A percentile compares a stretch with the other conserved stretches of the same genome.
phyloP scores from a whole-genome alignment of 2,888 invertebrate species.

The Caenorhabditis imperialis region DNA sequence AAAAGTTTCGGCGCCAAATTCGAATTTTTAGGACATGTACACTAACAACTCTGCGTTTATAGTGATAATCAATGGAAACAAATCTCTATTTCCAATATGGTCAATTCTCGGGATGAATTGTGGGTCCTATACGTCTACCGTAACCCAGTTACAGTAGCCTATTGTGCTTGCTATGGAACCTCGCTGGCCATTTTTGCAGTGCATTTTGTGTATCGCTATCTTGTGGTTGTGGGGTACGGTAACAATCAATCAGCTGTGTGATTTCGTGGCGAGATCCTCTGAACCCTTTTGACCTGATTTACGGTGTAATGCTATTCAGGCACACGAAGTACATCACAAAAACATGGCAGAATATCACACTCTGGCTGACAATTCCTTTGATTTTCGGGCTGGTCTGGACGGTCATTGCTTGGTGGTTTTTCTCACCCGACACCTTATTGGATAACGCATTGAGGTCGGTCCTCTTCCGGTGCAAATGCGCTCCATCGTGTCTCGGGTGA shows the following conservation, averaged over 20 bases:
- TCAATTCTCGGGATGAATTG: background rate
- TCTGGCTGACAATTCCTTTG: background rate
- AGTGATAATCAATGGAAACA: background rate
- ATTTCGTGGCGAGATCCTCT: too few relatives aligned
- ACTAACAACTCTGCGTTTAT: background rate
- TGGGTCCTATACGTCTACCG: background rate
- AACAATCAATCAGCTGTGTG: too few relatives aligned
- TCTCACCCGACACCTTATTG: constrained; percentile 1
- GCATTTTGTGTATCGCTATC: constrained; percentile 14
- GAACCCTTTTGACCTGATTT: too few relatives aligned
- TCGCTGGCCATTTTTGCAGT: constrained; percentile 14
- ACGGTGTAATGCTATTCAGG: too few relatives aligned
- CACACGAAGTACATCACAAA: background rate
- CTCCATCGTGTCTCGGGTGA: too few relatives aligned
- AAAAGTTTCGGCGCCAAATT: too few relatives aligned
- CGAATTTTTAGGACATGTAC: constrained; percentile 12
- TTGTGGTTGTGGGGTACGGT: constrained; percentile 1
- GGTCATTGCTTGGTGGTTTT: background rate
- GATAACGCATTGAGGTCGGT: background rate
- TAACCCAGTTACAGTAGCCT: background rate
- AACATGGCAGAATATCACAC: background rate
- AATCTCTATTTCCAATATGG: background rate
- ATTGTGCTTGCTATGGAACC: constrained; percentile 5
- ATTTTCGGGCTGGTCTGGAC: background rate
- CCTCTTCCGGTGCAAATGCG: background rate